Evolutionary conservation across 2,797 vertebrate genomes (phyloP).

Genomic region (Sparus aurata): DNA sequence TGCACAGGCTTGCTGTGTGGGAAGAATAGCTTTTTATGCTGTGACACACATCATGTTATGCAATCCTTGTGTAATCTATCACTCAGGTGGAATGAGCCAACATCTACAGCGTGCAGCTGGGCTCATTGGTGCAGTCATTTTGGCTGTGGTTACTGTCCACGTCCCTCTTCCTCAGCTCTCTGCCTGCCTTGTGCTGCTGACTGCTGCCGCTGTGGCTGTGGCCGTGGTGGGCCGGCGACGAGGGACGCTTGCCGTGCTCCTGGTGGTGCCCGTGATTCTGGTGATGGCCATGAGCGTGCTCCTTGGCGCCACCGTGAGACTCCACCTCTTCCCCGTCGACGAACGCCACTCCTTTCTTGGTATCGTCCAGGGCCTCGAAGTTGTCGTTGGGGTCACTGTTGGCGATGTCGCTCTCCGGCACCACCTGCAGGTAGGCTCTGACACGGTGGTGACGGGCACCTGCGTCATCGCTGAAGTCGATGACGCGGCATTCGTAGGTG

Average conservation of each 20-base stretch:
- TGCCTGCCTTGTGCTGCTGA: constrained; percentile 86
- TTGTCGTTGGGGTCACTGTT: constrained; percentile 48
- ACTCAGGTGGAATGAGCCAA: constrained; percentile 34
- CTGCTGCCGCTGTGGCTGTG: constrained; percentile 60
- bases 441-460: constrained; percentile 90
- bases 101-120: constrained; percentile 90
- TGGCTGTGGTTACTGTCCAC: constrained; percentile 81
- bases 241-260: constrained; percentile 64
- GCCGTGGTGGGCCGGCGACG: constrained; percentile 44
- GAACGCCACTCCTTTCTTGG: constrained; percentile 49
- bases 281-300: constrained; percentile 65
- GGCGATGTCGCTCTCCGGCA: constrained; percentile 62
- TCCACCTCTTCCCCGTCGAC: constrained; percentile 4
- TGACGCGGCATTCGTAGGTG: constrained; percentile 92
- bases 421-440: constrained; percentile 84
- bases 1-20: constrained; percentile 57
- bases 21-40: constrained; percentile 68
- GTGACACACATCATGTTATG: constrained; percentile 59
- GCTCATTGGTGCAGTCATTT: constrained; percentile 84
- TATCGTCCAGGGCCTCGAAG: constrained; percentile 77
- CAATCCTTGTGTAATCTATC: constrained; percentile 53
- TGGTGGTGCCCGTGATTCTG: constrained; percentile 69
- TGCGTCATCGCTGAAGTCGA: constrained; percentile 91
- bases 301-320: constrained; percentile 49
- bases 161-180: constrained; percentile 92